A percentile compares a stretch with the other conserved stretches of the same genome.
Evolutionary conservation across 2,888 invertebrate species (phyloP).

Genomic region (Syrista parreyssii): DNA sequence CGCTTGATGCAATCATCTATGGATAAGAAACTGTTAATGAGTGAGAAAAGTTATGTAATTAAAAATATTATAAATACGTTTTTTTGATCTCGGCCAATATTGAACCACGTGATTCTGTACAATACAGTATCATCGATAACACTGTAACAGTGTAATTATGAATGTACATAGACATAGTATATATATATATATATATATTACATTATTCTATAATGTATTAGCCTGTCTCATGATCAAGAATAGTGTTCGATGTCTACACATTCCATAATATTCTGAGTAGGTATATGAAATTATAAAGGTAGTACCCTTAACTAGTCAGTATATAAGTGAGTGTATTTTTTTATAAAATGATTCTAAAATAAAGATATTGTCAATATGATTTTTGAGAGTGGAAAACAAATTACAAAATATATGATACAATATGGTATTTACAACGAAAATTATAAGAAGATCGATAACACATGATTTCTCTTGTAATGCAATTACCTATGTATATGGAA

Average conservation of each 20-base stretch:
- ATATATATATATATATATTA: neutral
- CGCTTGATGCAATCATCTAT: too few species aligned
- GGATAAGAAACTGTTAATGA: neutral
- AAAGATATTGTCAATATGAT: neutral
- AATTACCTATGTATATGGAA: neutral
- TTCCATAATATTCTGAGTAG: neutral
- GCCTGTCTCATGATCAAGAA: neutral
- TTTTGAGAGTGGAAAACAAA: neutral
- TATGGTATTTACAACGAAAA: neutral
- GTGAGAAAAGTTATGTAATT: neutral
- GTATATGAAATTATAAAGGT: neutral
- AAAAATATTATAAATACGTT: neutral
- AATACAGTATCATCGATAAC: neutral
- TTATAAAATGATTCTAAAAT: constrained; percentile 42
- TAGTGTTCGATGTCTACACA: neutral
- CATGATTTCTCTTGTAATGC: neutral
- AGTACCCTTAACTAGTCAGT: constrained; percentile 54
- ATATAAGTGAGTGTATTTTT: constrained; percentile 61
- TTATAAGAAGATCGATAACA: neutral
- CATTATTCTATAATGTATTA: neutral
- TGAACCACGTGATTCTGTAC: neutral
- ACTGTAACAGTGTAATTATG: neutral
- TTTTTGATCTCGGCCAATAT: neutral
- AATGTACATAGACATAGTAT: neutral
- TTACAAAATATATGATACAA: neutral